Evolutionary conservation across 2,113 vertebrate species (phyloP).

Genomic region (Dipodomys spectabilis): DNA sequence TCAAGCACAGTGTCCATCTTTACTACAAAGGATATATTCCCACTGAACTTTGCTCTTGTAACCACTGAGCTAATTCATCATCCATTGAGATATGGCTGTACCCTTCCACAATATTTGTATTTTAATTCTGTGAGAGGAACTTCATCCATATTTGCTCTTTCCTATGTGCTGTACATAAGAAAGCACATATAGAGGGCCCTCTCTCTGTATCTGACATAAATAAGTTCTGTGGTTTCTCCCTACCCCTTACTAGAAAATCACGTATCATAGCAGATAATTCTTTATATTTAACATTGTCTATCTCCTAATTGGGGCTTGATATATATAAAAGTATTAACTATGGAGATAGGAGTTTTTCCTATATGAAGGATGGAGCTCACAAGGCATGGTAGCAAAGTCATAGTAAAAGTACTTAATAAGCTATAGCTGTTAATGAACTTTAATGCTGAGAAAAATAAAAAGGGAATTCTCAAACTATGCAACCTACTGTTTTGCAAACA

Average conservation of each 20-base stretch:
- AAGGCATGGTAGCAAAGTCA: not conserved
- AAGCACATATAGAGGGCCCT: not conserved
- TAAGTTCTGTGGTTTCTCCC: not conserved
- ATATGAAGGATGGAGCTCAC: not conserved
- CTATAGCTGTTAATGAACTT: not conserved
- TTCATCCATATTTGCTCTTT: not conserved
- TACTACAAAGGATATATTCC: not conserved
- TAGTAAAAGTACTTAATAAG: not conserved
- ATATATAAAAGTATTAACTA: not conserved
- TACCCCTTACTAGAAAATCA: not conserved
- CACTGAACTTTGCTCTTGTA: not conserved
- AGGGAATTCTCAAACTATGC: not conserved
- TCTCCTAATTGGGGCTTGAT: not conserved
- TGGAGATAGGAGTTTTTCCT: not conserved
- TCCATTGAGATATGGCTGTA: accelerated
- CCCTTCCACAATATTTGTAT: not conserved
- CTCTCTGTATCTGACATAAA: not conserved
- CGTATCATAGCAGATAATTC: not conserved
- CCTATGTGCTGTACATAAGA: not conserved
- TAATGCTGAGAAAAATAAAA: constrained; percentile 6
- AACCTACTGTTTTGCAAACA: not conserved
- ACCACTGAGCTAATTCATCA: not conserved
- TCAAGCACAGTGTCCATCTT: not conserved
- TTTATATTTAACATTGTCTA: not conserved
- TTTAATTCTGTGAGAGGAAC: not conserved